A percentile compares a stretch with the other conserved stretches of the same genome.
Conservation (phyloP, 2,797 vertebrate species). For the Peromyscus attwateri region DNA sequence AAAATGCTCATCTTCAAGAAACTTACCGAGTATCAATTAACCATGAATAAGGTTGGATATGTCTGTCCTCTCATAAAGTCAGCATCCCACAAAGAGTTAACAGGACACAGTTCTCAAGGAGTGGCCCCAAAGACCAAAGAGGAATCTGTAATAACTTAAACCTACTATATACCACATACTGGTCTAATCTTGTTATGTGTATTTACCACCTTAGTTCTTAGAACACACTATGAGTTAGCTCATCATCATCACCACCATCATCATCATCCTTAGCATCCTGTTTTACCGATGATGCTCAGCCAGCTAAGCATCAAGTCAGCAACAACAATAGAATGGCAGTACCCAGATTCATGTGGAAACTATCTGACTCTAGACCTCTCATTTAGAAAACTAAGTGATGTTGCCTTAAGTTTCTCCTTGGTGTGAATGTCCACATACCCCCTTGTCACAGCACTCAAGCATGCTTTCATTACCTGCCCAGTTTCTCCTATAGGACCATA, state of each 20-base stretch:
- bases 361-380: not conserved
- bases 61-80: not conserved
- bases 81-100: not conserved
- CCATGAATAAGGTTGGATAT: not conserved
- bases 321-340: not conserved
- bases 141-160: not conserved
- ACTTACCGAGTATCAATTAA: not conserved
- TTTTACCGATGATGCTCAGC: not conserved
- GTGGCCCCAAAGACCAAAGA: not conserved
- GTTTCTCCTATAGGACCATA: not conserved
- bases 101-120: not conserved
- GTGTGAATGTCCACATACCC: not conserved
- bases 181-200: not conserved
- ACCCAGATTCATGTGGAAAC: not conserved
- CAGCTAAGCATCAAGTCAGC: not conserved
- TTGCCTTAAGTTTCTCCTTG: not conserved
- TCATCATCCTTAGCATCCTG: not conserved
- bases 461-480: not conserved
- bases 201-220: not conserved
- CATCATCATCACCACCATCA: not conserved
- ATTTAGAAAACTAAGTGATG: not conserved
- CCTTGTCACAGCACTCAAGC: not conserved
- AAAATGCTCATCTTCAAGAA: not conserved
- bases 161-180: not conserved
- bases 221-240: not conserved